Percentiles rank a stretch among this genome's conserved stretches.
These are phyloP conservation scores for Siniperca undulata DNA, from an alignment of 2,797 vertebrate genomes.

Conservation along the genomic window DNA sequence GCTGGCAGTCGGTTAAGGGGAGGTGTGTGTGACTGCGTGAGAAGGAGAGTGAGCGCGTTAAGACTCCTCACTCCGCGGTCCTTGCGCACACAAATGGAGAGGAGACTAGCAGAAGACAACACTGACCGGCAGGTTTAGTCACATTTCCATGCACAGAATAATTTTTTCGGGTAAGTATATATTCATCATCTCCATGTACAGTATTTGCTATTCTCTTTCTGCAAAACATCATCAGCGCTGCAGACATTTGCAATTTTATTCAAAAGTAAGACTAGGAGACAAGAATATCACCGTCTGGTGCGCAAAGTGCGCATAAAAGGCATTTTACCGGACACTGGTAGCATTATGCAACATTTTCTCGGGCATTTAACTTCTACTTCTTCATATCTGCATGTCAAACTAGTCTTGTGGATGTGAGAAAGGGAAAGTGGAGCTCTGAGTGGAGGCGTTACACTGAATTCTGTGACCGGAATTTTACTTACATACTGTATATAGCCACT, in stretches of 20 bases:
- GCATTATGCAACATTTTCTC: background rate
- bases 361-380: conserved; percentile 17
- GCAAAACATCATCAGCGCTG: background rate
- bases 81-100: conserved; percentile 56
- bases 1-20: conserved; percentile 36
- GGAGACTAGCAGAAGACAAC: conserved; percentile 23
- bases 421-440: background rate
- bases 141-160: conserved; percentile 27
- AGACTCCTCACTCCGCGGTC: conserved; percentile 22
- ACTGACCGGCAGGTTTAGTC: conserved; percentile 13
- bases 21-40: conserved; percentile 10
- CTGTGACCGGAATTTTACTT: background rate
- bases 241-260: background rate
- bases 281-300: background rate
- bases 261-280: background rate
- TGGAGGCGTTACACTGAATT: background rate
- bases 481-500: background rate
- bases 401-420: background rate
- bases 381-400: conserved; percentile 6
- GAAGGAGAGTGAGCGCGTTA: background rate
- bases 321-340: background rate
- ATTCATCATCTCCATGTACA: background rate
- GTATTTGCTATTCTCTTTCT: background rate
- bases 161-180: conserved; percentile 61
- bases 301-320: background rate